phyloP scores from a whole-genome alignment of 2,113 vertebrate species.

The Montifringilla adamsi region DNA sequence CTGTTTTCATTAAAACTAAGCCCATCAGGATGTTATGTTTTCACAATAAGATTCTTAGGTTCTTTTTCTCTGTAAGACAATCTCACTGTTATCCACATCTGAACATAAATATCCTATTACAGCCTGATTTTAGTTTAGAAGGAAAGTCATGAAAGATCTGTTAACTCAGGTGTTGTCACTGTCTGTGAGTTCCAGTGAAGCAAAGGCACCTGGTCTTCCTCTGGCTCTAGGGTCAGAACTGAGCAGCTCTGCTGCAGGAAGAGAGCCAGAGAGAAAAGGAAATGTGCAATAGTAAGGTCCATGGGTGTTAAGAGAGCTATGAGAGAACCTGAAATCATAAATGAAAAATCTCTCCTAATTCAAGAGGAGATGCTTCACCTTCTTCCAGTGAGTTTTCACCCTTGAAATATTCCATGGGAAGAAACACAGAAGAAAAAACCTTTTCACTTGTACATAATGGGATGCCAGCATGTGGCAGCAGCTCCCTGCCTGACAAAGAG shows the following conservation, averaged over 20 bases:
- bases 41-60: neutral
- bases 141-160: neutral
- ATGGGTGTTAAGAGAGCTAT: neutral
- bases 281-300: neutral
- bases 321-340: neutral
- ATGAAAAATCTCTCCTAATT: neutral
- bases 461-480: slow-evolving; percentile 59
- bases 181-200: neutral
- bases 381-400: neutral
- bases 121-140: neutral
- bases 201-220: neutral
- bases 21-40: neutral
- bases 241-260: neutral
- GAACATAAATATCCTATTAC: neutral
- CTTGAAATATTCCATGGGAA: neutral
- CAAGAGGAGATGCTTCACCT: neutral
- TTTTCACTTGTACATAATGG: neutral
- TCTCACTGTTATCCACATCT: neutral
- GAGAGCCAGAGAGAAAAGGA: neutral
- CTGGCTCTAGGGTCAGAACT: neutral
- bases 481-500: slow-evolving; percentile 17
- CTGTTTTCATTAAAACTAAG: neutral
- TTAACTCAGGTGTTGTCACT: neutral
- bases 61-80: neutral
- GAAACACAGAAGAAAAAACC: neutral